Base-by-base conservation (phyloP, 2,888 invertebrate genomes). In the Ferrisia virgata region DNA sequence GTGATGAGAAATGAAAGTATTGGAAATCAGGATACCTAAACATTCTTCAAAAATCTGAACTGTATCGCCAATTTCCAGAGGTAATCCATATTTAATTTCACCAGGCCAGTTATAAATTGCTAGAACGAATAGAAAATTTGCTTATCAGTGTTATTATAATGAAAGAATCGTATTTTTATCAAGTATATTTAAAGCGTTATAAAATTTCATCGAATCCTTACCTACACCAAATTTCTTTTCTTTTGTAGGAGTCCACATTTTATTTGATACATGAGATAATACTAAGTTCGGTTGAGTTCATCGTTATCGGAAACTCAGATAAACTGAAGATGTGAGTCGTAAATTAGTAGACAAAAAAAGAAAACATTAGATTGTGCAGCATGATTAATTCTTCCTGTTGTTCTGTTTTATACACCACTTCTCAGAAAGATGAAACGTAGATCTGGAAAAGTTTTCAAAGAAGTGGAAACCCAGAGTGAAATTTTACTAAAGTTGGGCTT, bases 11-110 rank as follows among this genome's bases (percentile, higher is more conserved):
- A n/a, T n/a, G n/a, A n/a, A n/a, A n/a, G n/a, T 85, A 25, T 22
- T 82, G 36, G n/a, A n/a, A n/a, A 40, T 25, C n/a, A 58, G 86
- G 86, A 89, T 89, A 93, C 95, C 94, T 89, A 91, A 91, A 90
- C 94, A 95, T 91, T 97, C 96, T 90, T 97, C 96, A 87, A 96
- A 90, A 87, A 97, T 95, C 89, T 97, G 96, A 2, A 97, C 94
- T 5, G 95, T 94, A 89, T 97, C 97, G 85, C 97, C 97, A 87
- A 97, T 96, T 89, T 96, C 95, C 87, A 98, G 89, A 4, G 95
- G 92, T 86, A 96, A 89, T 43, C 95, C 95, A 87, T 93, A 94
- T 82, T 93, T 92, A 36, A 93, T 93, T 89, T 95, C 94, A 86
- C 95, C 94, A 88, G 93, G 92, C 94, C 95, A 97, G 89, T 96